Evolutionary conservation across 2,113 vertebrate species (phyloP).

Genomic region (Sprattus sprattus): DNA sequence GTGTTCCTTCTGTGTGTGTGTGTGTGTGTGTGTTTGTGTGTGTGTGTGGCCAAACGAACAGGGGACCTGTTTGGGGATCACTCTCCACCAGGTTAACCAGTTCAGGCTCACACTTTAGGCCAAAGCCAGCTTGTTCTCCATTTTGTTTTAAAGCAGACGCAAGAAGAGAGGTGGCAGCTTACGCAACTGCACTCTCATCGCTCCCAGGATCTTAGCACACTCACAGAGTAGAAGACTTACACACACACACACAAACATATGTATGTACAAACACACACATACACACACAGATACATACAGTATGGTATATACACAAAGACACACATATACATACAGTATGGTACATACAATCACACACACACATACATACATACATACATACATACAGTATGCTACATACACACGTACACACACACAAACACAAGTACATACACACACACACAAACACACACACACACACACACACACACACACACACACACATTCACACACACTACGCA

Average conservation of each 20-base stretch:
- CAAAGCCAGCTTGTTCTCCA: neutral
- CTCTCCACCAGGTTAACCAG: conserved; percentile 68
- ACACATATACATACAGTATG: neutral
- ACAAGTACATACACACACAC: neutral
- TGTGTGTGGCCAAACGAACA: too few relatives aligned
- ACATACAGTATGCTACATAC: too few relatives aligned
- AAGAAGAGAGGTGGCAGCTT: too few relatives aligned
- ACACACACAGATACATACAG: neutral
- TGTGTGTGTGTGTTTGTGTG: too few relatives aligned
- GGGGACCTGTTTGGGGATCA: neutral
- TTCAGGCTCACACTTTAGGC: conserved; percentile 4
- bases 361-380: neutral
- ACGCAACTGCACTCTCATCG: too few relatives aligned
- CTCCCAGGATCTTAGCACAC: conserved; percentile 55
- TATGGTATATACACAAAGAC: neutral
- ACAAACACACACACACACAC: neutral
- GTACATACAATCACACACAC: neutral
- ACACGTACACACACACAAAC: neutral
- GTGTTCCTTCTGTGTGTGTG: too few relatives aligned
- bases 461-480: neutral
- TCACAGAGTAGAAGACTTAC: conserved; percentile 31
- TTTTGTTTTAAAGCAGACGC: neutral
- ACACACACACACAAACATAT: conserved; percentile 15
- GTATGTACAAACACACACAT: conserved; percentile 5
- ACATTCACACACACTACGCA: neutral